Base-by-base conservation (phyloP, 2,797 vertebrate genomes). In the Dendrocincla fuliginosa region DNA sequence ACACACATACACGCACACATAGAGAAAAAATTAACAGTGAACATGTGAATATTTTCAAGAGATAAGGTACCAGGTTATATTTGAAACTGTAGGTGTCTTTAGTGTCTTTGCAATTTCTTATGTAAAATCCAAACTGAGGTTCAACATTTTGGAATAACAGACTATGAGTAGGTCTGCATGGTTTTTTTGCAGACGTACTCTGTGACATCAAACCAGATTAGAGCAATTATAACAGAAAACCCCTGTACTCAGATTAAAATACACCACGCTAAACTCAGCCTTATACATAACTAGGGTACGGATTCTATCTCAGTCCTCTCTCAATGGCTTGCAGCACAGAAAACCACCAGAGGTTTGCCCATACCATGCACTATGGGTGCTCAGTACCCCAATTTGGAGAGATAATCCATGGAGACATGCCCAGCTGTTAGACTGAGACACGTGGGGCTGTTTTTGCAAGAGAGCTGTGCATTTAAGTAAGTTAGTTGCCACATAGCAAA, bases 191-290 rank as follows among this genome's bases (percentile, higher is more conserved):
- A 89, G 55, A 49, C 68, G 25, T 24, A 39, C 8, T 13, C 30
- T 56, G 41, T 76, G 64, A 79, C 41, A 63, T 5, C 11, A 30
- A 84, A 27, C 1, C 28, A 79, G 59, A 69, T 44, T 17, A 78
- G 1, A 74, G 41, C 17, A 74, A 59, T 57, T 61, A 12, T 10
- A 63, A 69, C 15, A n/a, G 44, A 52, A 37, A 24, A 0, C 0
- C 2, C 18, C 32, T 47, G 30, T 10, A 30, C 11, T 74, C 27
- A 59, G 52, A 83, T 24, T 46, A n/a, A 56, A 87, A 41, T 46
- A 50, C 10, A 33, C 17, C 0, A 1, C 14, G 47, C 33, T 80
- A 74, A 87, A 53, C 33, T 56, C 55, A 74, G 81, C 56, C 47
- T 79, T 78, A 24, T 78, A 52, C 16, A 3, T 30, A 55, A 27